Evolutionary conservation across 2,888 invertebrate species (phyloP), one percentile per base, ranked within the genome.

Genomic region (Imbricaverruca yamaguchii): DNA sequence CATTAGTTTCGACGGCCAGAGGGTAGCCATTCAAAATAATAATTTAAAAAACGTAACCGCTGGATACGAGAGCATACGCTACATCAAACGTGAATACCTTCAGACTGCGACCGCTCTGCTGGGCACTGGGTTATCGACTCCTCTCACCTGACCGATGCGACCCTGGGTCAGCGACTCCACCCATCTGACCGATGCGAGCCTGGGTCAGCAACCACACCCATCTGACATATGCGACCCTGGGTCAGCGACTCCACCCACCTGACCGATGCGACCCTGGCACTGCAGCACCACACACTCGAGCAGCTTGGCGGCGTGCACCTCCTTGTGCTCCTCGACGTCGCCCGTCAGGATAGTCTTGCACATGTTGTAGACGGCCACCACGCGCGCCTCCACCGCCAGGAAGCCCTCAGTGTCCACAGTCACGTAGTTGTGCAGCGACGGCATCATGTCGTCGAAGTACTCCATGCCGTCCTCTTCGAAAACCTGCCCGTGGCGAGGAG

Each of bases 361-460:
- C 95, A 99, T 98, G 86, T 96, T 95, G 87, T 94, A 96, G 88
- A 98, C 93, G 80, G 95, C 95, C 84, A 96, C 88, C 83, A 98
- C 90, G 84, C 96, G 92, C 12, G 82, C 82, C 67, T 83, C 83
- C 9, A 77, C 80, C 0, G 95, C 93, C 63, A 98, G 89, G 88
- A 99, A 98, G 21, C 95, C 94, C 82, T 93, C 92, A 0, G 97
- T 96, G 87, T 98, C 98, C 6, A 98, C 94, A 0, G 96, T 97
- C 81, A 99, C 92, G 88, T 97, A 99, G 88, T 98, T 98, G 88
- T 99, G 97, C 59, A 99, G 90, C 11, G 96, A 94, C 0, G 98
- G 97, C 97, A 98, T 98, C 93, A 99, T 96, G 86, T 99, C 99
- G 83, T 93, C 92, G 87, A 98, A 99, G 89, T 96, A 98, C 86